Evolutionary conservation across 2,888 invertebrate genomes (phyloP).

Genomic region (Crossocerus cetratus): DNA sequence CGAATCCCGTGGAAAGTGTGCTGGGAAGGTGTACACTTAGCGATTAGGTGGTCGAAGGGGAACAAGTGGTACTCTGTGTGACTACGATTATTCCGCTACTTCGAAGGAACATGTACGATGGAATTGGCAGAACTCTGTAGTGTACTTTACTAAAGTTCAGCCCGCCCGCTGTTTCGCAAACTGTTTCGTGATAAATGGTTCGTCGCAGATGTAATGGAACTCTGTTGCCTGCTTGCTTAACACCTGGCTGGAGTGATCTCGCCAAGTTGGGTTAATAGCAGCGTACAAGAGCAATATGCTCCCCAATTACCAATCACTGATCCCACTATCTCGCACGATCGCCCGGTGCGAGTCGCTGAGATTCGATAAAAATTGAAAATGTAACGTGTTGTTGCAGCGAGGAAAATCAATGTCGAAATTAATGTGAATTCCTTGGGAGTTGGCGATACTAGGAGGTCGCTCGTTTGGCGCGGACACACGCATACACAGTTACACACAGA

Average conservation of each 20-base stretch:
- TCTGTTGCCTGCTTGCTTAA: conserved; percentile 5
- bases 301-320: background rate
- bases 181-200: conserved; percentile 37
- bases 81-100: background rate
- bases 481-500: conserved; percentile 2
- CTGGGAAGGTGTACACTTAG: background rate
- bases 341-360: too few species aligned
- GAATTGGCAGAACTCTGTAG: conserved; percentile 1
- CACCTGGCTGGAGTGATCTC: background rate
- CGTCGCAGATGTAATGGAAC: conserved; percentile 46
- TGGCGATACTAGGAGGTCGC: conserved; percentile 12
- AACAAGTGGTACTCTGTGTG: background rate
- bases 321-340: too few species aligned
- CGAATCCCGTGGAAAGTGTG: background rate
- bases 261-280: background rate
- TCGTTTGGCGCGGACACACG: background rate
- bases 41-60: background rate
- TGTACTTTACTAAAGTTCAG: conserved; percentile 32
- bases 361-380: too few species aligned
- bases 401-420: conserved; percentile 13
- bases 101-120: conserved; percentile 1
- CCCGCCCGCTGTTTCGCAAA: conserved; percentile 11
- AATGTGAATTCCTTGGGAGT: conserved; percentile 14
- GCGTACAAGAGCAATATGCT: background rate
- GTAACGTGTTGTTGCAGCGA: background rate